Evolutionary conservation across 2,888 invertebrate genomes (phyloP).

Genomic region (Mystacides longicornis): DNA sequence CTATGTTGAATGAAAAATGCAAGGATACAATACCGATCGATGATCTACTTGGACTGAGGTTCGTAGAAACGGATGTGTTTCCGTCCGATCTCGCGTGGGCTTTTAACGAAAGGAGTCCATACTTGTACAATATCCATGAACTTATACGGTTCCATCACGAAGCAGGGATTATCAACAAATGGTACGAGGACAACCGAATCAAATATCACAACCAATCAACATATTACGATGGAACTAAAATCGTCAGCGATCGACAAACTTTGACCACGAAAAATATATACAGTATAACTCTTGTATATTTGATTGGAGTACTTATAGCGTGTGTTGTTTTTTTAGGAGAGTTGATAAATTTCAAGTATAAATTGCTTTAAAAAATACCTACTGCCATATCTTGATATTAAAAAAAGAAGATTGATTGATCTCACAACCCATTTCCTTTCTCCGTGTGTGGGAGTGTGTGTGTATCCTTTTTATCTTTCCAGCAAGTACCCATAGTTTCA

Average conservation of each 20-base stretch:
- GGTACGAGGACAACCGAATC: neutral
- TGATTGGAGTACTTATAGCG: conserved; percentile 2
- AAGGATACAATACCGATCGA: neutral
- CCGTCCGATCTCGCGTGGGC: neutral
- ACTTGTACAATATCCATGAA: neutral
- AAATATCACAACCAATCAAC: neutral
- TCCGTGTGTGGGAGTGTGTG: no score
- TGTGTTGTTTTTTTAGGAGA: conserved; percentile 5
- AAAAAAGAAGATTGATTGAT: neutral
- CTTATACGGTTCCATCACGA: neutral
- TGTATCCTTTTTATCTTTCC: no score
- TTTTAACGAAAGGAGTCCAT: neutral
- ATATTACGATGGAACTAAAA: conserved; percentile 4
- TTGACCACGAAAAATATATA: neutral
- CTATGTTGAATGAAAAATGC: neutral
- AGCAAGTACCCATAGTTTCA: neutral
- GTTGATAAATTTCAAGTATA: neutral
- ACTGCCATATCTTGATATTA: neutral
- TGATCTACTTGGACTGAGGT: neutral
- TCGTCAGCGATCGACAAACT: neutral
- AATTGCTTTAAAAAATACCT: neutral
- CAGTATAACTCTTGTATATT: conserved; percentile 1
- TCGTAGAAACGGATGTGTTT: neutral
- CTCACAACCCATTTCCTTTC: no score
- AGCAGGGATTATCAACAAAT: neutral